Percentiles rank a stretch among this genome's conserved stretches.
These are phyloP conservation scores for Platycheirus rosarum DNA, from an alignment of 2,888 invertebrate species.

Conservation along the genomic window DNA sequence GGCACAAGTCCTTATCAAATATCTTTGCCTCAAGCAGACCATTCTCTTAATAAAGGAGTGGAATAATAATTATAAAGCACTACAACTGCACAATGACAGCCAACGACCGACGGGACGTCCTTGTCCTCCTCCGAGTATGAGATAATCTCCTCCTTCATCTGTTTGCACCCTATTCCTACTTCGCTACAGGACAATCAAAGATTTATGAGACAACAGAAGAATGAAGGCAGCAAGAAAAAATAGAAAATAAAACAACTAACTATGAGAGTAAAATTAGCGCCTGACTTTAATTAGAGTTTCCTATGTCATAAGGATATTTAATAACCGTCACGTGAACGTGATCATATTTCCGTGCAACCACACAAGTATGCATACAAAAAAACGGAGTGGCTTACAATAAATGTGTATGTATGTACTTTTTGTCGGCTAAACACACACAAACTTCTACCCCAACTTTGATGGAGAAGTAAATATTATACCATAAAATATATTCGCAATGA, in stretches of 20 bases:
- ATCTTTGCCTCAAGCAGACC: background rate
- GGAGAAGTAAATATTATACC: slow-evolving; percentile 71
- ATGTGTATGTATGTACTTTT: background rate
- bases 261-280: slow-evolving; percentile 55
- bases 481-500: slow-evolving; percentile 66
- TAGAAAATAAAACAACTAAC: background rate
- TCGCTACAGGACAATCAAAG: slow-evolving; percentile 49
- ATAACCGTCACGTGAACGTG: slow-evolving; percentile 61
- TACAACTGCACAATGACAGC: slow-evolving; percentile 23
- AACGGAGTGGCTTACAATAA: slow-evolving; percentile 37
- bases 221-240: slow-evolving; percentile 28
- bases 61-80: slow-evolving; percentile 26
- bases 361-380: slow-evolving; percentile 15
- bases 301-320: slow-evolving; percentile 60
- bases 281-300: slow-evolving; percentile 66
- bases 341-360: slow-evolving; percentile 48
- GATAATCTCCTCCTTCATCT: slow-evolving; percentile 25
- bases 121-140: slow-evolving; percentile 39
- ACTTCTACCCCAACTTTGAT: slow-evolving; percentile 70
- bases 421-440: slow-evolving; percentile 45
- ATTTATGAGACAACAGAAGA: slow-evolving; percentile 60
- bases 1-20: slow-evolving; percentile 40
- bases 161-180: background rate
- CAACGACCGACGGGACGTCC: background rate
- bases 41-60: slow-evolving; percentile 4